phyloP scores from a whole-genome alignment of 2,888 invertebrate species.

The Drosophila quinaria region DNA sequence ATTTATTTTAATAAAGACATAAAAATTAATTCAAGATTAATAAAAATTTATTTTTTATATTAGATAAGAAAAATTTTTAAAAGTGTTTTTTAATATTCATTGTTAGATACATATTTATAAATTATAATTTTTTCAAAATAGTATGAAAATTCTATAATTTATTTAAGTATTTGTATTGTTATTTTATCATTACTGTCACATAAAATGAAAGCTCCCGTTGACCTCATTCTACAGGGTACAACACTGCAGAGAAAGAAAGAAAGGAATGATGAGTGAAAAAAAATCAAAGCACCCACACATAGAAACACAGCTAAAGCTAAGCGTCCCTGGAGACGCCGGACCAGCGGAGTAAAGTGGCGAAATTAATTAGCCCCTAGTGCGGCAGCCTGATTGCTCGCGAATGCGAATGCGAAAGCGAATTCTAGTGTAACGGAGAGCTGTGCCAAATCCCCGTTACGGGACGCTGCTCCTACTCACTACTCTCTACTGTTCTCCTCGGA shows the following conservation, averaged over 20 bases:
- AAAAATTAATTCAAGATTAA: no score
- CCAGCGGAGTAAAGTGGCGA: constrained; percentile 75
- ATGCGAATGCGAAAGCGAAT: constrained; percentile 18
- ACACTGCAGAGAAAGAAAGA: constrained; percentile 13
- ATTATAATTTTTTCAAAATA: no score
- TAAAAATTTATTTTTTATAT: no score
- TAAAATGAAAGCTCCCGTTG: not conserved
- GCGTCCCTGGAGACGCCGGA: constrained; percentile 61
- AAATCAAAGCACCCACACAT: constrained; percentile 54
- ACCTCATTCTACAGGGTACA: constrained; percentile 14
- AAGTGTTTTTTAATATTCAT: no score
- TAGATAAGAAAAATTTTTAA: no score
- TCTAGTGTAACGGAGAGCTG: constrained; percentile 55
- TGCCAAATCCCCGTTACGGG: constrained; percentile 39
- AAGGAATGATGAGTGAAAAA: constrained; percentile 21
- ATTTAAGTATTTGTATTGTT: no score
- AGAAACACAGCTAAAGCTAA: constrained; percentile 32
- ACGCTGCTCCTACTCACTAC: not conserved
- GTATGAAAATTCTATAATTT: no score
- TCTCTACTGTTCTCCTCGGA: constrained; percentile 8
- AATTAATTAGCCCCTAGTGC: constrained; percentile 81
- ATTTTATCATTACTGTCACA: not conserved
- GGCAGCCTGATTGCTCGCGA: constrained; percentile 73
- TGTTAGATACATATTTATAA: no score
- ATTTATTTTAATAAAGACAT: no score